Evolutionary conservation across 2,888 invertebrate species (phyloP), one percentile per base, ranked within the genome.

Genomic region (Synanthedon vespiformis): DNA sequence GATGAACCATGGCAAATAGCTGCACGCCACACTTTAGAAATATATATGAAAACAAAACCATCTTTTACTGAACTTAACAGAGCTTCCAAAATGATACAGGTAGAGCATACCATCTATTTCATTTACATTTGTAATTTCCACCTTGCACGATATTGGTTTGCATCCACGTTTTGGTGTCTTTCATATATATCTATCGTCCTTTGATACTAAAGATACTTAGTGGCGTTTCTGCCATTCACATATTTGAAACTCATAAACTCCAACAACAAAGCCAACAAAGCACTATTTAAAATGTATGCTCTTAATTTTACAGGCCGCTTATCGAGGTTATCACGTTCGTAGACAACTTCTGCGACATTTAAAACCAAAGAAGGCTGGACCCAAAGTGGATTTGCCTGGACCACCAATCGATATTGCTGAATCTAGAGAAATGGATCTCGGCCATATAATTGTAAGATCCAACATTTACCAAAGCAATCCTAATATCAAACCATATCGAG

Each of bases 1-100:
- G 70, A 77, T 0, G 77, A 82, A 54, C 70, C 85, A 0, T 87
- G 86, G 86, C 76, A 86, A 58, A 62, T 74, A 1, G 86, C 86
- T 2, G 86, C 83, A 0, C 64, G 76, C 49, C 74, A 74, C 13
- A 86, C 86, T 0, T 56, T 87, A 49, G 72, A 76, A 4, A 56
- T 85, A 0, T 87, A 87, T 57, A 84, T 81, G 56, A 73, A 57
- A 49, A 85, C 85, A 0, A 80, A 76, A 47, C 86, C 86, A 0
- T 77, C 85, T 0, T 63, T 75, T 16, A 62, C 53, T 4, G 85
- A 86, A 55, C 60, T 87, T 1, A 67, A 61, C 1, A 63, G 78
- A 58, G 86, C 85, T 22, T 72, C 83, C 0, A 61, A 71, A 52
- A 80, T 70, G 57, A 84, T 86, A 56, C 84, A 85, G 65, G 85